Evolutionary conservation across 2,797 vertebrate species (phyloP).

Genomic region (Sciaenops ocellatus): DNA sequence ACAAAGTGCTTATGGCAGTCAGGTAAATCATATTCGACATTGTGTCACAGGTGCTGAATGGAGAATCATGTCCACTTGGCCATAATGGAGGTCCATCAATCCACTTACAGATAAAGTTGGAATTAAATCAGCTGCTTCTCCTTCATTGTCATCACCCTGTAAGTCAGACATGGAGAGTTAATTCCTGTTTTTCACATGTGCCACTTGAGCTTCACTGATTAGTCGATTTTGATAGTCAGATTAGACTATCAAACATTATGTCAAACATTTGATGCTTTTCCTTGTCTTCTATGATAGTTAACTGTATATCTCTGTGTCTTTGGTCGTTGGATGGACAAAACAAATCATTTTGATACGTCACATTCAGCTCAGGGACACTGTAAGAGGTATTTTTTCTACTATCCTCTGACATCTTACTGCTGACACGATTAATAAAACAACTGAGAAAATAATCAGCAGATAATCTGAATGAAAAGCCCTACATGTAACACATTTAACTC

Average conservation of each 20-base stretch:
- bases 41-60: constrained; percentile 65
- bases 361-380: not conserved
- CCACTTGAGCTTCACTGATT: not conserved
- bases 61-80: constrained; percentile 78
- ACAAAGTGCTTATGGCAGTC: constrained; percentile 82
- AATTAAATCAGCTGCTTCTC: constrained; percentile 29
- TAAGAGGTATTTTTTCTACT: not conserved
- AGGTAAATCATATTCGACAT: constrained; percentile 86
- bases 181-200: not conserved
- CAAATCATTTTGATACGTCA: no score
- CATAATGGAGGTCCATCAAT: constrained; percentile 71
- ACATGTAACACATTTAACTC: not conserved
- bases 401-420: not conserved
- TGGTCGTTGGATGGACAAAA: not conserved
- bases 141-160: constrained; percentile 48
- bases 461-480: not conserved
- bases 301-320: not conserved
- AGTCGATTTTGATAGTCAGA: no score
- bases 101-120: constrained; percentile 35
- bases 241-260: not conserved
- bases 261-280: not conserved
- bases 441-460: not conserved
- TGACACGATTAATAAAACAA: not conserved
- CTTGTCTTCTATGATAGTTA: not conserved
- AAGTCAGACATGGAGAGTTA: constrained; percentile 24